A percentile compares a stretch with the other conserved stretches of the same genome.
Evolutionary conservation across 2,797 vertebrate genomes (phyloP).

Genomic region (Vultur gryphus): DNA sequence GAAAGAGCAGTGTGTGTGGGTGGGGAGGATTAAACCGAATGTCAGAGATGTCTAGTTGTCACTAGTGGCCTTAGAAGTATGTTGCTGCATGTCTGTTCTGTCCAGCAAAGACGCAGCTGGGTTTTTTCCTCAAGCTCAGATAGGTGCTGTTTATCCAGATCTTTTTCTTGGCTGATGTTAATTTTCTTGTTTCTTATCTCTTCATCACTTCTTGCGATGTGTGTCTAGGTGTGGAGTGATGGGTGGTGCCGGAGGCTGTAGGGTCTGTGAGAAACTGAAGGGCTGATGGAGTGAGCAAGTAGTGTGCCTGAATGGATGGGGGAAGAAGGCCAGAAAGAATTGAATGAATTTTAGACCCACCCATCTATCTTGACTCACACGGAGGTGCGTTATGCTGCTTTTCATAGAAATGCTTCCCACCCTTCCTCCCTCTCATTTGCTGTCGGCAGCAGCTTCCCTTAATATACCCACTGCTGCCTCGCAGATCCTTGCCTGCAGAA

Average conservation of each 20-base stretch:
- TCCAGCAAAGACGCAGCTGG: background rate
- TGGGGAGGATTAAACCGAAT: slow-evolving; percentile 22
- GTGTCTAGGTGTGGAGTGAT: background rate
- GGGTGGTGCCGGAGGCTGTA: background rate
- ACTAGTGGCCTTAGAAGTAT: background rate
- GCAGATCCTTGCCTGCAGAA: background rate
- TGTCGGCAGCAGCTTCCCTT: background rate
- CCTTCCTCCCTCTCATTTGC: background rate
- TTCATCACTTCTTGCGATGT: background rate
- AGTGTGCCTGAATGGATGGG: background rate
- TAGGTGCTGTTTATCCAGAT: background rate
- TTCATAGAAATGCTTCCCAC: background rate
- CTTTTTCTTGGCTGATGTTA: background rate
- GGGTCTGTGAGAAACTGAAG: background rate
- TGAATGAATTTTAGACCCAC: background rate
- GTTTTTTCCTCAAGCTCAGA: background rate
- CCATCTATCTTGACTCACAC: background rate
- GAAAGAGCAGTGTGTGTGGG: background rate
- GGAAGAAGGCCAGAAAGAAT: background rate
- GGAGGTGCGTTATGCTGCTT: background rate
- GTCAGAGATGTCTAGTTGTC: slow-evolving; percentile 10
- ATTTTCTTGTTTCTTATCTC: background rate
- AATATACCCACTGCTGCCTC: background rate
- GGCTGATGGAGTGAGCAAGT: background rate
- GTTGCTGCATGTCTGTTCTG: background rate